Evolutionary conservation across 64 coral and sea anemone genomes (phyloP).

Genomic region (Exaiptasia diaphana): DNA sequence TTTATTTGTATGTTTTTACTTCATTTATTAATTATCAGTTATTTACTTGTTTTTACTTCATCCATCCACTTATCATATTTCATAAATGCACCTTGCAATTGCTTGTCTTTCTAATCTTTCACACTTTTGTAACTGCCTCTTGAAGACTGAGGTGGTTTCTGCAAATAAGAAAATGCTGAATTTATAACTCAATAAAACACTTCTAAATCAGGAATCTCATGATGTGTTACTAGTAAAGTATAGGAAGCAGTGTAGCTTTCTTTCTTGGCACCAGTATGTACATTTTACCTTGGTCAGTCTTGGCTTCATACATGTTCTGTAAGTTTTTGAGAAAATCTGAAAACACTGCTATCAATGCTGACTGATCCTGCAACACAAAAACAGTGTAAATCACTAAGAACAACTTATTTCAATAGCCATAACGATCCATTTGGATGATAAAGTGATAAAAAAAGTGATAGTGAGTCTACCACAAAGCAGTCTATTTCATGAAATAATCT

Average conservation of each 20-base stretch:
- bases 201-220: too few species aligned
- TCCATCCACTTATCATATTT: not conserved
- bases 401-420: too few species aligned
- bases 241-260: too few species aligned
- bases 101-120: not conserved
- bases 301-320: slow-evolving; percentile 37
- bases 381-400: not conserved
- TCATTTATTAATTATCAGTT: too few species aligned
- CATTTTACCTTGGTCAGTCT: slow-evolving; percentile 36
- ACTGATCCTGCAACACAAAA: slow-evolving; percentile 37
- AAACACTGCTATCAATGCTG: slow-evolving; percentile 56
- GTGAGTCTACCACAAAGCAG: not conserved
- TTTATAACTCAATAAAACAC: too few species aligned
- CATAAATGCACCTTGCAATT: not conserved
- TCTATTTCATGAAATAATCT: not conserved
- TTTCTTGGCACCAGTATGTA: not conserved
- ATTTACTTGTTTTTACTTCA: too few species aligned
- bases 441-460: too few species aligned
- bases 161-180: not conserved
- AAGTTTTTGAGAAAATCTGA: slow-evolving; percentile 48
- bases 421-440: too few species aligned
- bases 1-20: too few species aligned
- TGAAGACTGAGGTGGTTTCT: not conserved
- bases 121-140: not conserved
- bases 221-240: too few species aligned